These are phyloP conservation scores for Drosophila robusta DNA, from an alignment of 2,888 invertebrate genomes.

Conservation along the genomic window DNA sequence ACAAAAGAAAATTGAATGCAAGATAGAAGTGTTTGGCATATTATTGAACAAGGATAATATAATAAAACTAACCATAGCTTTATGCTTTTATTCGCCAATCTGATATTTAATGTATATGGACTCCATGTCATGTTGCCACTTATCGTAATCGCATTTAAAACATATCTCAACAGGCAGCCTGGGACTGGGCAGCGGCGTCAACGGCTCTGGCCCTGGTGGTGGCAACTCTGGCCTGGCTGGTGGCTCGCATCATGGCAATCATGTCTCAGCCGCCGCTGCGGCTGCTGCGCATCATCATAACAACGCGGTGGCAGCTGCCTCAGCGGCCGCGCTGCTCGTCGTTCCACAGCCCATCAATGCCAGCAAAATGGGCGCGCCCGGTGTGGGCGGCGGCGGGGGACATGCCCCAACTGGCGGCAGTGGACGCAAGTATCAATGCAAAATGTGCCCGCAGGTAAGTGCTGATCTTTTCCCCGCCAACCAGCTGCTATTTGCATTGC, in stretches of 20 bases:
- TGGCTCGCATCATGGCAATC: constrained; percentile 83
- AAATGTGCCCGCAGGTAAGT: constrained; percentile 98
- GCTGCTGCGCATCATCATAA: constrained; percentile 84
- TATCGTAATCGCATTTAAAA: neutral
- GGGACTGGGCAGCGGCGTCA: constrained; percentile 59
- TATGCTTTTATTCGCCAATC: too few relatives aligned
- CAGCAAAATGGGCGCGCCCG: constrained; percentile 86
- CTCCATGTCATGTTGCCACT: too few relatives aligned
- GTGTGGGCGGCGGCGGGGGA: constrained; percentile 83
- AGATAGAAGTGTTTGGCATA: too few relatives aligned
- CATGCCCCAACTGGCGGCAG: constrained; percentile 77
- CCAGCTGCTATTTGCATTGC: constrained; percentile 42
- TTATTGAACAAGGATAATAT: too few relatives aligned
- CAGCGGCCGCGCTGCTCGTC: constrained; percentile 89
- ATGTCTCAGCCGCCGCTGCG: constrained; percentile 83
- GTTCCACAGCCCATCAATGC: constrained; percentile 95
- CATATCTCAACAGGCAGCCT: constrained; percentile 63
- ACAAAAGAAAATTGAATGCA: too few relatives aligned
- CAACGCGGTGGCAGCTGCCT: constrained; percentile 86
- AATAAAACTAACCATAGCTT: too few relatives aligned
- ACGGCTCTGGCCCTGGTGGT: constrained; percentile 78
- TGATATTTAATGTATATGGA: neutral
- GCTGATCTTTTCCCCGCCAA: neutral
- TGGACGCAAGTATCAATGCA: constrained; percentile 95
- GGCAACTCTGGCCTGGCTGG: constrained; percentile 76